phyloP scores from a whole-genome alignment of 37 sponge, comb jelly and placozoan genomes.

The Chondrosia reniformis region DNA sequence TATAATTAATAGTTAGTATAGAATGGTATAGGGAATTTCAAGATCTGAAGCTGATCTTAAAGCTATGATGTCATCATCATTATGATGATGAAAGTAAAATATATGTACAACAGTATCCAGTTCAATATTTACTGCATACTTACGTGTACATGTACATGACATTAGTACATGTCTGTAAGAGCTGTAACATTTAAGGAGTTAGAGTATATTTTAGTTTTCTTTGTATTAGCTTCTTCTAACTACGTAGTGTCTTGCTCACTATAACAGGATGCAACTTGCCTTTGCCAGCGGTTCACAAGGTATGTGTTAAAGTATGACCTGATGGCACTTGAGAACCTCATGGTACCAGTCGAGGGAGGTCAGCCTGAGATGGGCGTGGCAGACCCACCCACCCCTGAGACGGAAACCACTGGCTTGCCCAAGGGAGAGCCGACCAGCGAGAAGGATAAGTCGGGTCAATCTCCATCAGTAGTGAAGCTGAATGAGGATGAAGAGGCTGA shows the following conservation, averaged over 20 bases:
- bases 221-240: neutral
- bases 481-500: too few relatives aligned
- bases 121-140: neutral
- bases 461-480: too few relatives aligned
- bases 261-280: constrained; percentile 53
- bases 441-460: too few relatives aligned
- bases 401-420: too few relatives aligned
- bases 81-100: neutral
- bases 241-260: neutral
- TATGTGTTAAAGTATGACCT: constrained; percentile 87
- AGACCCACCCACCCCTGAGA: too few relatives aligned
- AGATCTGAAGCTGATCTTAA: too few relatives aligned
- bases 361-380: neutral
- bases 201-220: neutral
- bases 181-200: neutral
- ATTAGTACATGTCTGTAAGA: neutral
- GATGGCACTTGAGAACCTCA: constrained; percentile 83
- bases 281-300: constrained; percentile 86
- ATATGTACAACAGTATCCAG: neutral
- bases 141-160: neutral
- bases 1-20: too few relatives aligned
- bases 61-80: too few relatives aligned
- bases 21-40: too few relatives aligned
- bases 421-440: too few relatives aligned
- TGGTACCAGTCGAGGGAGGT: constrained; percentile 53